Base-by-base conservation (phyloP, 1,140 invertebrate species). In the Nebria ingens region DNA sequence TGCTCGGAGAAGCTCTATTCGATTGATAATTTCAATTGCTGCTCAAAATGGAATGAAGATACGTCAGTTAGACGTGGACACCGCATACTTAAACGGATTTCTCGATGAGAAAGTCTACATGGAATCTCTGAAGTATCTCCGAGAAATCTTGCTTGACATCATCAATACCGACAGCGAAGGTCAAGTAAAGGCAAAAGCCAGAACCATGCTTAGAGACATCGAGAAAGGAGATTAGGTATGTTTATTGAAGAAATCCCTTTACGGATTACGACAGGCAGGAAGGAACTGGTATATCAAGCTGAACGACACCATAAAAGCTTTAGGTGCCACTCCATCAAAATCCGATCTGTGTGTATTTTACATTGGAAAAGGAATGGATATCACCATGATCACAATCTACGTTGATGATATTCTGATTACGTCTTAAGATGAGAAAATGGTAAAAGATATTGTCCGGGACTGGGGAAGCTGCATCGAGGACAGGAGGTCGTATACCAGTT, bases 31-130 rank as follows among this genome's bases (percentile, higher is more conserved):
- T 4, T 29, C 25, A 29, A 4, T 4, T 53, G 62, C 69, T 51
- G 65, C 64, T 6, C 45, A 63, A 51, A 21, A 69, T 22, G 59
- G 66, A 21, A 58, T 65, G 13, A 21, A 64, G 13, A 59, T 75
- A 11, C 45, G 54, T 34, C 66, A 72, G 40, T 65, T 74, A 38
- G 71, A 74, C 62, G 62, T 74, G 0, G 69, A 67, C 53, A 68
- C 69, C 51, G 71, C 72, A 1, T 74, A 69, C 58, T 49, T 74
- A 2, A 59, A 72, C 62, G 70, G 69, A 13, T 38, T 65, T 20
- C 38, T 73, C 6, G 57, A 68, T 6, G 68, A 72, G 53, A 56
- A 64, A 25, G 64, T 71, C 21, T 72, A 61, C 58, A 68, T 73
- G 58, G 58, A 65, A 52, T 57, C n/a, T n/a, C n/a, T n/a, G n/a